Conservation (phyloP, 1,140 invertebrate genomes). For the Euborellia annulipes region DNA sequence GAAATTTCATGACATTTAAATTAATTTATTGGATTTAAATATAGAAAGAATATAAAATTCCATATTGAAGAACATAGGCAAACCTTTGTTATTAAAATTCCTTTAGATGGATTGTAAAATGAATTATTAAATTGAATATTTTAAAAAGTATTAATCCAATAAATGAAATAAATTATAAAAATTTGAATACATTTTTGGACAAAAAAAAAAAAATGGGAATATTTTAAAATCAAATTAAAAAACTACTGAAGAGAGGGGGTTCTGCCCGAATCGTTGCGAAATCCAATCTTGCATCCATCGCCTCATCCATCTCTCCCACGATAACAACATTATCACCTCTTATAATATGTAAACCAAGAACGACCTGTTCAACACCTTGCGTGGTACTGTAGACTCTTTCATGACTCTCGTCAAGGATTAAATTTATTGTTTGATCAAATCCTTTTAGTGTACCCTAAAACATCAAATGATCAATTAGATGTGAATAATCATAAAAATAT, state of each 20-base stretch:
- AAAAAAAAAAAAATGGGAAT: no score
- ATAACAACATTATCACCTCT: conserved; percentile 94
- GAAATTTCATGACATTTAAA: no score
- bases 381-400: conserved; percentile 88
- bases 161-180: no score
- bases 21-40: no score
- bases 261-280: conserved; percentile 75
- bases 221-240: conserved; percentile 45
- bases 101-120: no score
- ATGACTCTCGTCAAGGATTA: conserved; percentile 94
- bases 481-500: conserved; percentile 12
- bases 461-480: conserved; percentile 13
- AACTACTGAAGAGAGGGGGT: conserved; percentile 68
- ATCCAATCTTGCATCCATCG: conserved; percentile 70
- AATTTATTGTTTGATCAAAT: conserved; percentile 96
- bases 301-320: conserved; percentile 84
- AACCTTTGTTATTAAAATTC: no score
- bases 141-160: no score
- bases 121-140: no score
- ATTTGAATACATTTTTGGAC: no score
- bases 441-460: conserved; percentile 70
- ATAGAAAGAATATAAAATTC: no score
- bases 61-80: no score
- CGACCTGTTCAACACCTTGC: conserved; percentile 89
- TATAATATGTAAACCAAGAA: conserved; percentile 91